Evolutionary conservation across 1,140 invertebrate species (phyloP), one percentile per base, ranked within the genome.

Genomic region (Nebria ingens): DNA sequence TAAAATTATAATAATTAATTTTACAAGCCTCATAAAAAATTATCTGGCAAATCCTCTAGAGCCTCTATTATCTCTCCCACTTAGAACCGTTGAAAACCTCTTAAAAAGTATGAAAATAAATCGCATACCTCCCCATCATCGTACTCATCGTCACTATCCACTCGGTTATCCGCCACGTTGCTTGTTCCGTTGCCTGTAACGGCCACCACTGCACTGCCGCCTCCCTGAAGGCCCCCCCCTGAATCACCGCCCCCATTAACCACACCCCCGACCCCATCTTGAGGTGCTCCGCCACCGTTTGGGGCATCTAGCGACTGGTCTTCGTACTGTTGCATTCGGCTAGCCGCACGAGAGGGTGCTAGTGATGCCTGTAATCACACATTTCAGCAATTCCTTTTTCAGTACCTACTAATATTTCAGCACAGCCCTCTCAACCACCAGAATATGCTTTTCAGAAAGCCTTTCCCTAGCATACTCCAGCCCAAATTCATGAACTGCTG

Each of bases 261-360:
- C 60, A 58, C 55, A 59, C 54, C 51, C 59, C 62, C 59, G 59
- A 59, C 58, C 40, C 59, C 53, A 49, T n/a, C n/a, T n/a, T n/a
- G n/a, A n/a, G n/a, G n/a, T 40, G 57, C 22, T 57, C 59, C 56
- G 58, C 60, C 55, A 51, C 53, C 45, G 45, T 12, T 64, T 49
- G 19, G 56, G 59, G 29, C 58, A 40, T 52, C 63, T 2, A 63
- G 42, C 42, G 6, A 17, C 42, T 49, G 42, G 6, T 13, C 13
- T 21, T 66, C 61, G 60, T 67, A 67, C 59, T 69, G 66, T 56
- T 68, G 67, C 62, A 69, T 63, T 23, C 66, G 61, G 55, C 66
- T 69, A 56, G 61, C 56, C 13, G 64, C 56, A 45, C 66, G 66
- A 53, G 68, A 69, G 23, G 68, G 66, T 50, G 64, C 65, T 56